phyloP scores from a whole-genome alignment of 2,113 vertebrate species.

The Pipa parva region DNA sequence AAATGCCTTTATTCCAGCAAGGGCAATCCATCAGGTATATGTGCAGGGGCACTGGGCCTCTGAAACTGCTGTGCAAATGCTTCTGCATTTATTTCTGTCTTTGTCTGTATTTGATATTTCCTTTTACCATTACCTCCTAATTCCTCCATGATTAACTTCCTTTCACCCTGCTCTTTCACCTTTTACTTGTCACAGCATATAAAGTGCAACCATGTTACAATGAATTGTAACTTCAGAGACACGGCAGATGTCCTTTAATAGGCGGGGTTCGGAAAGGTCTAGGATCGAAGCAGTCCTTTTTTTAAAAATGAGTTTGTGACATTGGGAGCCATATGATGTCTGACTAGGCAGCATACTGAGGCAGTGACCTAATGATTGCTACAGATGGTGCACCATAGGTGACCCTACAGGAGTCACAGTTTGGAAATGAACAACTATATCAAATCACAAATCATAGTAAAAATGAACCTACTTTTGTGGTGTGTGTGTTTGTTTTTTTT shows the following conservation, averaged over 20 bases:
- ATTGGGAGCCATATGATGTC: constrained; percentile 33
- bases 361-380: constrained; percentile 36
- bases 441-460: constrained; percentile 17
- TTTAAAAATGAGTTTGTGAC: constrained; percentile 31
- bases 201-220: too few relatives aligned
- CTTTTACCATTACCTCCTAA: too few relatives aligned
- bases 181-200: too few relatives aligned
- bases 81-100: too few relatives aligned
- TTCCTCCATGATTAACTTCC: too few relatives aligned
- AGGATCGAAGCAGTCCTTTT: constrained; percentile 4
- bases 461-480: not conserved
- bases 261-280: constrained; percentile 8
- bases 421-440: constrained; percentile 39
- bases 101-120: too few relatives aligned
- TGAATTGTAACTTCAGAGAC: not conserved
- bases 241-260: constrained; percentile 22
- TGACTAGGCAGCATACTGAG: constrained; percentile 25
- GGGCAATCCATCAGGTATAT: too few relatives aligned
- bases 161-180: too few relatives aligned
- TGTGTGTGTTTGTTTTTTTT: not conserved
- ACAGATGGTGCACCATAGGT: constrained; percentile 38
- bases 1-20: too few relatives aligned
- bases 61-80: too few relatives aligned
- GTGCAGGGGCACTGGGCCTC: too few relatives aligned
- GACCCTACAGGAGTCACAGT: constrained; percentile 30